A percentile compares a stretch with the other conserved stretches of the same genome.
phyloP scores from a whole-genome alignment of 2,888 invertebrate species.

The Ophion slaviceki region DNA sequence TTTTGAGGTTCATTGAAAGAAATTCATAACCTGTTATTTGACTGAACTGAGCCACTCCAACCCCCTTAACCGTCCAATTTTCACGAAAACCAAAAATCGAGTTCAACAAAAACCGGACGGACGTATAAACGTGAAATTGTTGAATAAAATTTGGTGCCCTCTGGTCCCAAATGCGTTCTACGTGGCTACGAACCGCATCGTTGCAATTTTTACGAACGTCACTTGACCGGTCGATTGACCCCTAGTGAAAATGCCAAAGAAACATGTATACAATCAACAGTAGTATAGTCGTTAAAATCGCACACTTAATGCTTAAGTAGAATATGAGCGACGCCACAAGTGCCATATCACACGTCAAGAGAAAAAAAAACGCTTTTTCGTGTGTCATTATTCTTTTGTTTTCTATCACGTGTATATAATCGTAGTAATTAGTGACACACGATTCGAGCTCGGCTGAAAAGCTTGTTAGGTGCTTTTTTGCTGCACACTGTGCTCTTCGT shows the following conservation, averaged over 20 bases:
- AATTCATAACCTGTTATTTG: too few relatives aligned
- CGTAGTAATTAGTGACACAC: slow-evolving; percentile 66
- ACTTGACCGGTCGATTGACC: slow-evolving; percentile 22
- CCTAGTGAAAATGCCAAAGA: slow-evolving; percentile 24
- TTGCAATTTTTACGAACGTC: slow-evolving; percentile 40
- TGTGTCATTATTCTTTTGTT: slow-evolving; percentile 48
- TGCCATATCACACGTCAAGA: slow-evolving; percentile 66
- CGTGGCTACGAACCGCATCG: background rate
- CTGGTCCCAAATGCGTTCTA: background rate
- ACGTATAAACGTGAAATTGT: too few relatives aligned
- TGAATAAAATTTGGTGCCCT: too few relatives aligned
- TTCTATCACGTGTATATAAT: slow-evolving; percentile 39
- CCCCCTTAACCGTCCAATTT: background rate
- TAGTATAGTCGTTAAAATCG: slow-evolving; percentile 31
- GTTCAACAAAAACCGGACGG: too few relatives aligned
- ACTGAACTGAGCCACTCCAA: too few relatives aligned
- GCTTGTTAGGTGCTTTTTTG: slow-evolving; percentile 70
- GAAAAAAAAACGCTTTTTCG: slow-evolving; percentile 56
- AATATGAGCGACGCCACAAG: slow-evolving; percentile 67
- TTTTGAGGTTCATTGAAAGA: too few relatives aligned
- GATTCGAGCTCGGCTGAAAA: slow-evolving; percentile 66
- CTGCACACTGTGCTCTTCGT: slow-evolving; percentile 78
- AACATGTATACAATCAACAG: slow-evolving; percentile 28
- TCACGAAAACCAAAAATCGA: too few relatives aligned
- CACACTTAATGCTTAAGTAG: slow-evolving; percentile 51